phyloP scores from a whole-genome alignment of 2,113 vertebrate species.

The Sapajus apella region DNA sequence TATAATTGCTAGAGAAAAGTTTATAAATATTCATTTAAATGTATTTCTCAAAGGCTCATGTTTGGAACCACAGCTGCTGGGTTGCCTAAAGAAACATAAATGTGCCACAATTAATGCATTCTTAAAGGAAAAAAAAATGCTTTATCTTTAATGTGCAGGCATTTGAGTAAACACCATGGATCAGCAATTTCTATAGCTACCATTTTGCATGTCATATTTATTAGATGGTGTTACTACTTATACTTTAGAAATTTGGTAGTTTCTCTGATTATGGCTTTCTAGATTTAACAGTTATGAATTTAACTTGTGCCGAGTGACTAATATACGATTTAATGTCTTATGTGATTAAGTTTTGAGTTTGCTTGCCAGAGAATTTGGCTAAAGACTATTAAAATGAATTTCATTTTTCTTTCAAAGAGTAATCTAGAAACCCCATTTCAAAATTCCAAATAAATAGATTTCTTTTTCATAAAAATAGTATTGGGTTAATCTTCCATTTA shows the following conservation, averaged over 20 bases:
- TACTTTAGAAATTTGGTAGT: constrained; percentile 72
- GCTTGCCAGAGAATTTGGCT: constrained; percentile 68
- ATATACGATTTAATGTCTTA: constrained; percentile 68
- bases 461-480: background rate
- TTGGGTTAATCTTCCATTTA: constrained; percentile 25
- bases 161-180: constrained; percentile 78
- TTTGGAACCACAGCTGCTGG: constrained; percentile 83
- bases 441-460: constrained; percentile 3
- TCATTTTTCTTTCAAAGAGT: constrained; percentile 60
- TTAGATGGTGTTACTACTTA: constrained; percentile 78
- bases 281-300: constrained; percentile 73
- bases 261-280: constrained; percentile 73
- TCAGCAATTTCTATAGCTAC: constrained; percentile 79
- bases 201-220: constrained; percentile 83
- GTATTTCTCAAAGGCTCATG: constrained; percentile 78
- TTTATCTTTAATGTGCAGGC: constrained; percentile 69
- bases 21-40: constrained; percentile 83
- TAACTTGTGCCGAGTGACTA: constrained; percentile 70
- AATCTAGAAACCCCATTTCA: constrained; percentile 48
- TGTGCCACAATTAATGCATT: constrained; percentile 68
- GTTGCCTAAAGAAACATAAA: constrained; percentile 78
- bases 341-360: constrained; percentile 70
- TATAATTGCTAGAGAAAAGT: constrained; percentile 79
- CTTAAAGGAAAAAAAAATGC: constrained; percentile 67
- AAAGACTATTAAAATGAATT: constrained; percentile 60